phyloP scores from a whole-genome alignment of 2,888 invertebrate species.

The Digitonthophagus gazella region DNA sequence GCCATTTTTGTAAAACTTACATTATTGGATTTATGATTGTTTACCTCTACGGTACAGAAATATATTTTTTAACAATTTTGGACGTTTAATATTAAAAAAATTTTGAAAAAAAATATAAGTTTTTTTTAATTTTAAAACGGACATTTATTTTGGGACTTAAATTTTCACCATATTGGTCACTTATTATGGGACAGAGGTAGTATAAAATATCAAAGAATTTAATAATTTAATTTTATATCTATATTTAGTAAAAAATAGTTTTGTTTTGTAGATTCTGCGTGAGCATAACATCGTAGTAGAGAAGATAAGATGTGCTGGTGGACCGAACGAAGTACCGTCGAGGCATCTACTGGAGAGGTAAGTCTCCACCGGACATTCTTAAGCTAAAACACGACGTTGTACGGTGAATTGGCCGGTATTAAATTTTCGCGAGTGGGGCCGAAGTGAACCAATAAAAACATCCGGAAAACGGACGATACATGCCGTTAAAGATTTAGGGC shows the following conservation, averaged over 20 bases:
- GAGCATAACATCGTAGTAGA: not conserved
- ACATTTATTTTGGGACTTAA: too few species aligned
- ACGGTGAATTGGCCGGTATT: constrained; percentile 1
- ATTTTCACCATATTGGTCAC: too few species aligned
- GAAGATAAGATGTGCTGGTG: constrained; percentile 16
- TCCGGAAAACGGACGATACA: not conserved
- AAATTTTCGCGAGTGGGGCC: not conserved
- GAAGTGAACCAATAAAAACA: constrained; percentile 12
- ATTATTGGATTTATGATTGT: too few species aligned
- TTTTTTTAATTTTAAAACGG: too few species aligned
- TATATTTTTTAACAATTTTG: too few species aligned
- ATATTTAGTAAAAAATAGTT: not conserved
- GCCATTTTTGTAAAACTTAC: too few species aligned
- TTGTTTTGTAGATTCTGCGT: not conserved
- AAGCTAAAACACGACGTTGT: not conserved
- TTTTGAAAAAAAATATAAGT: too few species aligned
- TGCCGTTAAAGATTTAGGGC: constrained; percentile 9
- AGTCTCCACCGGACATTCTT: not conserved
- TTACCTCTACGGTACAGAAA: too few species aligned
- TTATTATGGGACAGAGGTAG: too few species aligned
- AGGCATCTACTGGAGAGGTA: not conserved
- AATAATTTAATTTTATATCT: not conserved
- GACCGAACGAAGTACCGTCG: constrained; percentile 10
- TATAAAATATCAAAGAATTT: too few species aligned
- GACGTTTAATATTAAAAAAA: too few species aligned